These are phyloP conservation scores for Terebella lapidaria DNA, from an alignment of 2,888 invertebrate species.

Conservation along the genomic window DNA sequence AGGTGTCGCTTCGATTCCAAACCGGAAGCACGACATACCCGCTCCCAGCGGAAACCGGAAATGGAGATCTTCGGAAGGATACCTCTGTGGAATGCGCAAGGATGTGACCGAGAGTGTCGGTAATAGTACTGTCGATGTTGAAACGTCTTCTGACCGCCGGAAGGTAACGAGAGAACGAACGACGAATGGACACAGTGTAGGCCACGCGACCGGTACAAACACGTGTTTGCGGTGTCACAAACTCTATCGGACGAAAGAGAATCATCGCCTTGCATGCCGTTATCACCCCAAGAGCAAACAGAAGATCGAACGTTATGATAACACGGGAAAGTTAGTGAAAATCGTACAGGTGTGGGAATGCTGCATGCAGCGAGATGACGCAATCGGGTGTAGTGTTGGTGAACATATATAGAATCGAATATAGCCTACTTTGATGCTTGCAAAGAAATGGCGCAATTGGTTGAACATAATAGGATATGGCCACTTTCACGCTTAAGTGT, in stretches of 20 bases:
- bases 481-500: no score
- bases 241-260: slow-evolving; percentile 40
- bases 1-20: neutral
- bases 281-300: slow-evolving; percentile 43
- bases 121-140: neutral
- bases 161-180: neutral
- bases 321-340: slow-evolving; percentile 34
- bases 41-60: slow-evolving; percentile 1
- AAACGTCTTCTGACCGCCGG: neutral
- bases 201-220: neutral
- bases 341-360: slow-evolving; percentile 44
- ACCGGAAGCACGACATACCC: no score
- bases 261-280: slow-evolving; percentile 43
- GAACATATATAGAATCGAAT: slow-evolving; percentile 35
- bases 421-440: no score
- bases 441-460: no score
- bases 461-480: no score
- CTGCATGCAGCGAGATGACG: slow-evolving; percentile 37
- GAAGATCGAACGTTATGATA: slow-evolving; percentile 39
- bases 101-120: slow-evolving; percentile 1
- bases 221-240: slow-evolving; percentile 46
- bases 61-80: slow-evolving; percentile 11
- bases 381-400: slow-evolving; percentile 39
- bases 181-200: neutral
- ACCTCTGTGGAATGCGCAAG: slow-evolving; percentile 13